Percentiles rank a stretch among this genome's conserved stretches.
Evolutionary conservation across 2,113 vertebrate species (phyloP).

Genomic region (Ploceus nigricollis): DNA sequence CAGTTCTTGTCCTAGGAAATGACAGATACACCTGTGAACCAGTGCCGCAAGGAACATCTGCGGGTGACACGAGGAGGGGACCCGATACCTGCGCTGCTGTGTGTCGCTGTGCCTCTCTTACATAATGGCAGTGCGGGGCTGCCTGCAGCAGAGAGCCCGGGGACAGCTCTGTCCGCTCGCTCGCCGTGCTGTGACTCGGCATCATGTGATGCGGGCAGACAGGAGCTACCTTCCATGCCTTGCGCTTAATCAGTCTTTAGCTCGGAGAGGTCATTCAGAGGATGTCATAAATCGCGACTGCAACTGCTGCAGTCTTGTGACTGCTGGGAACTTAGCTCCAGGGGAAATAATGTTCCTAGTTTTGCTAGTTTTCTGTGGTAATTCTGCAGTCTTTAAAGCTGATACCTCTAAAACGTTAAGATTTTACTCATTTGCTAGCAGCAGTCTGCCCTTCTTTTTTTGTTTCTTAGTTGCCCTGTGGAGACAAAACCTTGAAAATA

Average conservation of each 20-base stretch:
- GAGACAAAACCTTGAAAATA: not conserved
- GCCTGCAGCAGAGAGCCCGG: not conserved
- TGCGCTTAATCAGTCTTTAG: slow-evolving; percentile 23
- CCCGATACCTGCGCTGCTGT: accelerated
- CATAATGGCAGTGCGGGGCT: not conserved
- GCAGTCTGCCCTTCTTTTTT: not conserved
- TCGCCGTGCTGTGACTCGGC: not conserved
- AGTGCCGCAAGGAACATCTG: not conserved
- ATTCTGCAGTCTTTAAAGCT: not conserved
- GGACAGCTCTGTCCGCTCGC: not conserved
- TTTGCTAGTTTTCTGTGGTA: not conserved
- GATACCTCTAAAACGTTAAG: not conserved
- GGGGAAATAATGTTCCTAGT: not conserved
- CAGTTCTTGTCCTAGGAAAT: not conserved
- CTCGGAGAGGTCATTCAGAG: slow-evolving; percentile 48
- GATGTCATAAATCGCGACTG: slow-evolving; percentile 58
- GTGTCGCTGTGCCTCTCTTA: not conserved
- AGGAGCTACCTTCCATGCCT: slow-evolving; percentile 4
- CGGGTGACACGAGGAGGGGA: not conserved
- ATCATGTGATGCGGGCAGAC: not conserved
- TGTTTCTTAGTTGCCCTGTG: not conserved
- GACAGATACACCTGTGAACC: not conserved
- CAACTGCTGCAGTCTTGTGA: slow-evolving; percentile 65
- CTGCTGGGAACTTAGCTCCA: slow-evolving; percentile 33
- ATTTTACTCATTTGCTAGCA: not conserved